Conservation (phyloP, 2,888 invertebrate genomes). For the Periphyllus acericola region DNA sequence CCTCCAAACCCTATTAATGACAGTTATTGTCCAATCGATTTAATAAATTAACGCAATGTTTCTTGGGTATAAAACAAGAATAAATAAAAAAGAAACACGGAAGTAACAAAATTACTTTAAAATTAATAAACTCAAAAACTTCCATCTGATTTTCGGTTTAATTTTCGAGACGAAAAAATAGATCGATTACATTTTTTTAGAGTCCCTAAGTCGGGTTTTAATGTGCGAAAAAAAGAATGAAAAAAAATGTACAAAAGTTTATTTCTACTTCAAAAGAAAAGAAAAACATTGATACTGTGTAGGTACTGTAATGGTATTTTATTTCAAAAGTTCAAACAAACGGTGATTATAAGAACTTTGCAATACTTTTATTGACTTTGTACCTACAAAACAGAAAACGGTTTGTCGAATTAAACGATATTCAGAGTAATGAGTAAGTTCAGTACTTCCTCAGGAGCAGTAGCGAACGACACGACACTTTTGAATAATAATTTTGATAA, state of each 20-base stretch:
- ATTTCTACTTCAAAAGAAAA: neutral
- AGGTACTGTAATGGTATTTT: conserved; percentile 1
- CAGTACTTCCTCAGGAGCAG: neutral
- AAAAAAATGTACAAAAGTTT: conserved; percentile 17
- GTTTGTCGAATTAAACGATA: conserved; percentile 42
- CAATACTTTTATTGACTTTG: conserved; percentile 40
- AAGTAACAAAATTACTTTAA: neutral
- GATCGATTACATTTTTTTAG: neutral
- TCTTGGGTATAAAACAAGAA: no score
- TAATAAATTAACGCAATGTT: no score
- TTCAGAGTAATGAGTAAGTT: conserved; percentile 1
- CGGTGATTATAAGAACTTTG: conserved; percentile 42
- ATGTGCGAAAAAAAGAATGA: neutral
- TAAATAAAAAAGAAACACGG: neutral
- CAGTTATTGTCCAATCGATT: no score
- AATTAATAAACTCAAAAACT: neutral
- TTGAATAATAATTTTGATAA: neutral
- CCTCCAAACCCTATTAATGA: no score
- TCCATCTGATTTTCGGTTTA: neutral
- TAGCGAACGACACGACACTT: neutral
- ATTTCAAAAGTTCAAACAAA: conserved; percentile 42
- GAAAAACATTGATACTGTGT: conserved; percentile 7
- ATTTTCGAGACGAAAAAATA: neutral
- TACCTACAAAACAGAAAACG: conserved; percentile 15
- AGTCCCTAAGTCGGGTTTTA: neutral